Evolutionary conservation across 2,888 invertebrate genomes (phyloP).

Genomic region (Tholera decimalis): DNA sequence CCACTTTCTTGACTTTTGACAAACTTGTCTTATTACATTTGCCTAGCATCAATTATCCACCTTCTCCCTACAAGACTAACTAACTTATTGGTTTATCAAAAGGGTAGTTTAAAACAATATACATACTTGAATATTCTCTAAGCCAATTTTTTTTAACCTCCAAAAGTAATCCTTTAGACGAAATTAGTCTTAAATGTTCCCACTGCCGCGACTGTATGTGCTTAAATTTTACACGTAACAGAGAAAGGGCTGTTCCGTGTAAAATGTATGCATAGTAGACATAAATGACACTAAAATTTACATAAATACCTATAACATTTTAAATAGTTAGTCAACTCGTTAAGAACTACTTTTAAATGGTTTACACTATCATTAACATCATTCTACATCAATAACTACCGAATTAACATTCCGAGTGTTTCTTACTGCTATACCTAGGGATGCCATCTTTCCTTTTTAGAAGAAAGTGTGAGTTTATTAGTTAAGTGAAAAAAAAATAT

Average conservation of each 20-base stretch:
- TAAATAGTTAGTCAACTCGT: slow-evolving; percentile 15
- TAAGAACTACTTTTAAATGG: slow-evolving; percentile 25
- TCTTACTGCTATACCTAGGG: slow-evolving; percentile 33
- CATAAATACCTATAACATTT: background rate
- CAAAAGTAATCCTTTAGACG: background rate
- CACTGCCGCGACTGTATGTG: background rate
- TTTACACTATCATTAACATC: slow-evolving; percentile 54
- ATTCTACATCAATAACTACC: slow-evolving; percentile 51
- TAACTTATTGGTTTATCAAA: too few species aligned
- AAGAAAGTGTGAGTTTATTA: too few species aligned
- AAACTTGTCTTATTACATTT: background rate
- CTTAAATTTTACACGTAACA: too few species aligned
- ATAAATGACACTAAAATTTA: background rate
- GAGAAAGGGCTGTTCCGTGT: too few species aligned
- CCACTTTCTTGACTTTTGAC: background rate
- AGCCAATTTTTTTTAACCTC: too few species aligned
- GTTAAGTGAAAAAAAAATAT: too few species aligned
- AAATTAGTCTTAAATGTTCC: background rate
- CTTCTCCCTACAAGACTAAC: too few species aligned
- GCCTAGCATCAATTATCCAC: too few species aligned
- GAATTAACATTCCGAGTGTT: slow-evolving; percentile 29
- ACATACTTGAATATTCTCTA: background rate
- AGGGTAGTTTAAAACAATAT: background rate
- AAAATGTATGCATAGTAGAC: background rate
- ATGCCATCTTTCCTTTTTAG: background rate